Base-by-base conservation (phyloP, 2,113 vertebrate genomes). In the Gymnorhina tibicen region DNA sequence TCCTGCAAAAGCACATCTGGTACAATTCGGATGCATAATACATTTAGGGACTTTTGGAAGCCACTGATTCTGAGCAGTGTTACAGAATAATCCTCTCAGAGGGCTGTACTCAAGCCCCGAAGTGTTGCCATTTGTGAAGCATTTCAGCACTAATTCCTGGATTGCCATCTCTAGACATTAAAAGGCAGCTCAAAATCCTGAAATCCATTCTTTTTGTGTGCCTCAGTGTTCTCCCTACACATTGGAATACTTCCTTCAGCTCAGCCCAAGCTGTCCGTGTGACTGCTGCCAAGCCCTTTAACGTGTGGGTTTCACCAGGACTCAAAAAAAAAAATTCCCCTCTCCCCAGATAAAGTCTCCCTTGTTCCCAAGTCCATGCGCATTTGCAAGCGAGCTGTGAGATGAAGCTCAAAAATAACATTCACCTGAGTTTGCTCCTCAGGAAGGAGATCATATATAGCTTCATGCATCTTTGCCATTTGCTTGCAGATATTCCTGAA, bases 401-500 rank as follows among this genome's bases (percentile, higher is more conserved):
- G 42, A 63, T 35, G 35, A 41, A 46, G 27, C 47, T 60, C 78
- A 56, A 27, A 81, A 89, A 85, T 49, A 85, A 16, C 78, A 77
- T 91, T 97, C 85, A 99, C 99, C 98, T 99, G 99, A 32, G 98
- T 99, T 97, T 99, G 99, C 32, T 99, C 99, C 87, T 99, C 99
- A 5, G 99, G 99, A 68, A 99, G 95, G 47, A 99, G 99, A 15
- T 99, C 99, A 39, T 96, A 98, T 95, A 99, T 99, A 95, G 99
- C 99, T 98, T 99, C 99, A 55, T 99, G 99, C 99, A 99, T 99
- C 97, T 99, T 99, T 17, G 98, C 98, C 98, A 99, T 99, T 96
- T 99, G 99, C 95, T 99, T 99, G 87, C 99, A 99, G 97, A 99
- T 98, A 94, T 99, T 99, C 79, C 99, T 98, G 98, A 99, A 99